Evolutionary conservation across 2,888 invertebrate species (phyloP), one percentile per base, ranked within the genome.

Genomic region (Metallyticus violacea): DNA sequence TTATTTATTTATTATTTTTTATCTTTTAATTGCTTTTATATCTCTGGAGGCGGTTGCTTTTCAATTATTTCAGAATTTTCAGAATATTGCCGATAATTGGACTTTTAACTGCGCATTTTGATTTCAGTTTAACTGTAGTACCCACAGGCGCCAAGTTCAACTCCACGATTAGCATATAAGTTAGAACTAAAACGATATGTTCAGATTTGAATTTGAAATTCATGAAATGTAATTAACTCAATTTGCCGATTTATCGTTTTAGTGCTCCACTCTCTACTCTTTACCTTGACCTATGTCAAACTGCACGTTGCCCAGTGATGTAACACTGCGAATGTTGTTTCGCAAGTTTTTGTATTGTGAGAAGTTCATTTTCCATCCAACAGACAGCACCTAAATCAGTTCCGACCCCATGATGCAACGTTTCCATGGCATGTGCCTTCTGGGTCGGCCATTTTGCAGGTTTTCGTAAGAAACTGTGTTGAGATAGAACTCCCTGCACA

Each of bases 391-490:
- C 81, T 81, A 77, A 76, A 29, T 26, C 84, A 85, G 88, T 85
- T 82, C 81, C 87, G 86, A 87, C 90, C 92, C 92, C 92, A 92
- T 92, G 93, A 93, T 93, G 93, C 93, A 92, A 90, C 90, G 92
- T 92, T 92, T 91, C 93, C 92, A 93, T 94, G 94, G 94, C 94
- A 94, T 94, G 94, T 94, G 94, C 94, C 94, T 92, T 92, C 93
- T 92, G 93, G 92, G 93, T 94, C 94, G 93, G 94, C 94, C 94
- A 94, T 94, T 94, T 94, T 94, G 93, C 93, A 93, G 92, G 93
- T 94, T 93, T 94, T 93, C 92, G 93, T 93, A 93, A 93, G 94
- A 93, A 93, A 93, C 93, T 93, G 93, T 93, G 93, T 93, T 92
- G 92, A 93, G 93, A 93, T 93, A 92, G 92, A 92, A 89, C 93